Base-by-base conservation (phyloP, 2,888 invertebrate species). In the Deroplatys truncata region DNA sequence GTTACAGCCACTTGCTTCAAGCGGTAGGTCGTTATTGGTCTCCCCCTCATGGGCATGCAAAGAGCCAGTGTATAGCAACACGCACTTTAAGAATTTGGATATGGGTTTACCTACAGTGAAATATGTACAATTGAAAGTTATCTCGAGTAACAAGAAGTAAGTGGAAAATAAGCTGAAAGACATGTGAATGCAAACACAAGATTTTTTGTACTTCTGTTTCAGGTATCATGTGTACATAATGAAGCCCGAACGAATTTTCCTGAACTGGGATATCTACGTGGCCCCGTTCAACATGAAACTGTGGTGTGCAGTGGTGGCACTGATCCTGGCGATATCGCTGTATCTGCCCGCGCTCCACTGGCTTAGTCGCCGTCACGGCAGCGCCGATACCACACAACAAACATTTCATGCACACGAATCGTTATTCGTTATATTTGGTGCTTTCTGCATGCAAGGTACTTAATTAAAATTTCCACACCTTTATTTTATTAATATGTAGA, bases 391-490 rank as follows among this genome's bases (percentile, higher is more conserved):
- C 2, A 13, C 31, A 7, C 2, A 10, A 9, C 28, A 13, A n/a
- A 20, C 10, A 9, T 86, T 86, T 31, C 28, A 31, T 29, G 29
- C 82, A 20, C 29, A n/a, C 3, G 31, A 86, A 16, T 20, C 82
- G n/a, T 82, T 86, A n/a, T 86, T 86, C 28, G 28, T 29, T 25
- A n/a, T 82, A 13, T 31, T 86, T 9, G 82, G 28, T 9, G 72
- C 86, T 7, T 82, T 86, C 86, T 86, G 86, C 31, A 31, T 82
- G n/a, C 86, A 86, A 86, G 86, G 86, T 86, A 29, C 13, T n/a
- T n/a, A 31, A 31, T 31, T 31, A n/a, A n/a, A n/a, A n/a, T n/a
- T n/a, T n/a, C n/a, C n/a, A n/a, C n/a, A n/a, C n/a, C n/a, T n/a
- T n/a, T n/a, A n/a, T n/a, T n/a, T n/a, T n/a, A n/a, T n/a, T n/a